Evolutionary conservation across 2,888 invertebrate genomes (phyloP).

Genomic region (Megamerina dolium): DNA sequence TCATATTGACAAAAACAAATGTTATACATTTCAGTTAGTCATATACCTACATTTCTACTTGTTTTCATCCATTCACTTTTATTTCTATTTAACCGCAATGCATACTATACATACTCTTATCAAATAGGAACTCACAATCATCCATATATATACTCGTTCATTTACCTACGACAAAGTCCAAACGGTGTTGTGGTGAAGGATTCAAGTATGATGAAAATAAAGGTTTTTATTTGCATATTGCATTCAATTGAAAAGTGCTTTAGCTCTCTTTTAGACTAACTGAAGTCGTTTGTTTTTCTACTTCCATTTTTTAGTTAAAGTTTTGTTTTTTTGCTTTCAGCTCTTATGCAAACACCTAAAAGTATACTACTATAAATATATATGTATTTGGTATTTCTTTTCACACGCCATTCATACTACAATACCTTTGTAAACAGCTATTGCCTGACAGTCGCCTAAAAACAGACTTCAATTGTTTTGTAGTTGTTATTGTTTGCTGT

Average conservation of each 20-base stretch:
- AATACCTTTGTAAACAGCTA: not conserved
- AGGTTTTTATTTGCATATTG: conserved; percentile 4
- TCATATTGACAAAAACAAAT: too few species aligned
- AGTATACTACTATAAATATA: conserved; percentile 2
- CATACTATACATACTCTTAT: too few species aligned
- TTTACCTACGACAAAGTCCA: too few species aligned
- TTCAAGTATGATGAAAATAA: not conserved
- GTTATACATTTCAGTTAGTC: too few species aligned
- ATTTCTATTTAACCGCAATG: too few species aligned
- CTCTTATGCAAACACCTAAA: conserved; percentile 1
- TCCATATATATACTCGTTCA: not conserved
- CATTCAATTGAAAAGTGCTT: conserved; percentile 5
- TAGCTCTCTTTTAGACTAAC: too few species aligned
- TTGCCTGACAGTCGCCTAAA: conserved; percentile 3
- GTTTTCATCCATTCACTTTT: too few species aligned
- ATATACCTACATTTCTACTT: too few species aligned
- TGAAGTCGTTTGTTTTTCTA: too few species aligned
- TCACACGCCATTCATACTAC: not conserved
- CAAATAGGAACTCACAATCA: not conserved
- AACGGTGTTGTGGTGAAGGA: too few species aligned
- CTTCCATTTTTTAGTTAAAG: too few species aligned
- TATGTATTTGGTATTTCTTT: conserved; percentile 1
- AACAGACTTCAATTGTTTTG: conserved; percentile 1
- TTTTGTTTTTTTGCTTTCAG: not conserved
- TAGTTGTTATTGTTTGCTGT: not conserved